Evolutionary conservation across 2,888 invertebrate species (phyloP), one percentile per base, ranked within the genome.

Genomic region (Lagria hirta): DNA sequence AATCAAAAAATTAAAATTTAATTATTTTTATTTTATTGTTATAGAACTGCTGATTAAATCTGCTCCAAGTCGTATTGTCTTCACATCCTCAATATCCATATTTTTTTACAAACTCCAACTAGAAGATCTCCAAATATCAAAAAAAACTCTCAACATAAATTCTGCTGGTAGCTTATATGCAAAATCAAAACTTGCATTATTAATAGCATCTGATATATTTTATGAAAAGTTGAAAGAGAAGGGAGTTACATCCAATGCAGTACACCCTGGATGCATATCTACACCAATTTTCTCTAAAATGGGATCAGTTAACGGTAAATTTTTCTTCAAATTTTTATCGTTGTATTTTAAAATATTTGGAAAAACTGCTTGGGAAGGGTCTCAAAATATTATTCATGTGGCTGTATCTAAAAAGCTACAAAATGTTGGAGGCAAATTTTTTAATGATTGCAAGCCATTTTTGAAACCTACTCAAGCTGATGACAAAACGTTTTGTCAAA

Each of bases 311-410:
- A 6, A 6, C 5, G 7, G 7, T 6, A 18, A 18, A 18, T 6
- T 18, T 7, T 18, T 18, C 7, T 18, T 18, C 5, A 18, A 6
- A 6, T 18, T 5, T 18, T 18, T 6, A 18, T 5, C 7, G 18
- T 5, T 6, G 7, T 6, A 6, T 18, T 18, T 18, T 18, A 18
- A 6, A 18, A 18, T 18, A 6, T n/a, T n/a, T n/a, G n/a, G n/a
- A n/a, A n/a, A n/a, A n/a, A n/a, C n/a, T n/a, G n/a, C 24, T 15
- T 35, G 23, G 23, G 34, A 35, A 13, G 34, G 34, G 2, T 14
- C 15, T 6, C 34, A 35, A 8, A 10, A 4, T 13, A n/a, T 24
- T 7, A 11, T 35, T 4, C 15, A 35, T 15, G 23, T 13, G 4
- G 34, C 14, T 1, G 34, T 24, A 17, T 22, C 22, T 6, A 16